Conservation (phyloP, 2,113 vertebrate genomes). For the Xiphophorus maculatus region DNA sequence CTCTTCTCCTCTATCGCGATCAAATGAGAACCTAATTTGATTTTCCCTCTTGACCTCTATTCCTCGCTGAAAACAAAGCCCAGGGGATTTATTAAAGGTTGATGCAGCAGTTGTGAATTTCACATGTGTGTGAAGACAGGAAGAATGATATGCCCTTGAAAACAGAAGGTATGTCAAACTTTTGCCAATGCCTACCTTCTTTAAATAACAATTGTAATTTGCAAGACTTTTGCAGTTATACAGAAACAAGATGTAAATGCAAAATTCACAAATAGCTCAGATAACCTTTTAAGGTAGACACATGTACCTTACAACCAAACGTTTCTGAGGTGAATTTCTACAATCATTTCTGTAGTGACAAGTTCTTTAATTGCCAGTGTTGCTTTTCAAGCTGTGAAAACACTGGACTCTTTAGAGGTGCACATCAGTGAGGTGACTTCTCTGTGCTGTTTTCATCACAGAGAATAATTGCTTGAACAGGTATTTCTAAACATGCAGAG, state of each 20-base stretch:
- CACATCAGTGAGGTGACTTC: too few relatives aligned
- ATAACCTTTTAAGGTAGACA: background rate
- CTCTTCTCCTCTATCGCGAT: conserved; percentile 59
- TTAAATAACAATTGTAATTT: background rate
- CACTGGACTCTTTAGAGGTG: too few relatives aligned
- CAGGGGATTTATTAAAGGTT: conserved; percentile 45
- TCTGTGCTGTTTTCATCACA: too few relatives aligned
- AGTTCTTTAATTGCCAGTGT: too few relatives aligned
- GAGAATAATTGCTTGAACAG: too few relatives aligned
- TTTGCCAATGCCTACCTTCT: background rate
- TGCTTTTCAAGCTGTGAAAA: too few relatives aligned
- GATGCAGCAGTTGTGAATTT: conserved; percentile 26
- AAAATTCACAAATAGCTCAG: background rate
- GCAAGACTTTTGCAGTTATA: conserved; percentile 21
- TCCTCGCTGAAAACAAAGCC: conserved; percentile 57
- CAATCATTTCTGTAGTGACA: too few relatives aligned
- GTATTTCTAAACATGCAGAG: too few relatives aligned
- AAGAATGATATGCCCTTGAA: conserved; percentile 22
- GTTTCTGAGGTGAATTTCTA: too few relatives aligned
- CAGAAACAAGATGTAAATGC: background rate
- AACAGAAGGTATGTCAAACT: conserved; percentile 7
- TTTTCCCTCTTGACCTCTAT: conserved; percentile 75
- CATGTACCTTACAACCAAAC: too few relatives aligned
- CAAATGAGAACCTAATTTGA: conserved; percentile 71
- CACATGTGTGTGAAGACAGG: conserved; percentile 14